Evolutionary conservation across 2,113 vertebrate genomes (phyloP).

Genomic region (Spermophilus dauricus): DNA sequence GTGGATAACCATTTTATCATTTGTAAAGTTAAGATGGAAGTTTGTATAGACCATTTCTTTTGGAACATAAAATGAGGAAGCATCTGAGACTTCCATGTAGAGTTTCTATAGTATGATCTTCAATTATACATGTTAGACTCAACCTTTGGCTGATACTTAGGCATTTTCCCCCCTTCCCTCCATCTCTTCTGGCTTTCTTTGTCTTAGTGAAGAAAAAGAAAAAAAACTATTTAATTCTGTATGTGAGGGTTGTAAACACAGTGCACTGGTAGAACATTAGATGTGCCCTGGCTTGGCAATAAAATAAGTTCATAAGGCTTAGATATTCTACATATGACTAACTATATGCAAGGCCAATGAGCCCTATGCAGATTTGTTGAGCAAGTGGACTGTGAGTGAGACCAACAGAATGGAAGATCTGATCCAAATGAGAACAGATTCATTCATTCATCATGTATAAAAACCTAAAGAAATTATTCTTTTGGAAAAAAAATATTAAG

Average conservation of each 20-base stretch:
- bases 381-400: not conserved
- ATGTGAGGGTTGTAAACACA: not conserved
- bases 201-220: no score
- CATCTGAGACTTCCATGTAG: fast-evolving
- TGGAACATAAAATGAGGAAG: not conserved
- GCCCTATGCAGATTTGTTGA: not conserved
- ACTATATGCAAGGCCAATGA: not conserved
- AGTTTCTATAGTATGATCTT: not conserved
- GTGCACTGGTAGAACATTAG: not conserved
- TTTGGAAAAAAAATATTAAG: slow-evolving; percentile 57
- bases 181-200: not conserved
- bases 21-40: not conserved
- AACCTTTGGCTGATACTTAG: no score
- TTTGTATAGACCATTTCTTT: not conserved
- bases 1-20: not conserved
- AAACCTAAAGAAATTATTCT: not conserved
- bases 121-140: not conserved
- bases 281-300: not conserved
- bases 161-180: not conserved
- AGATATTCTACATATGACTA: not conserved
- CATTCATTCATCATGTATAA: not conserved
- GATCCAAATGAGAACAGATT: not conserved
- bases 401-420: not conserved
- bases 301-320: not conserved
- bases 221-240: not conserved